Evolutionary conservation across 1,140 invertebrate genomes (phyloP).

Genomic region (Zaprionus ghesquierei): DNA sequence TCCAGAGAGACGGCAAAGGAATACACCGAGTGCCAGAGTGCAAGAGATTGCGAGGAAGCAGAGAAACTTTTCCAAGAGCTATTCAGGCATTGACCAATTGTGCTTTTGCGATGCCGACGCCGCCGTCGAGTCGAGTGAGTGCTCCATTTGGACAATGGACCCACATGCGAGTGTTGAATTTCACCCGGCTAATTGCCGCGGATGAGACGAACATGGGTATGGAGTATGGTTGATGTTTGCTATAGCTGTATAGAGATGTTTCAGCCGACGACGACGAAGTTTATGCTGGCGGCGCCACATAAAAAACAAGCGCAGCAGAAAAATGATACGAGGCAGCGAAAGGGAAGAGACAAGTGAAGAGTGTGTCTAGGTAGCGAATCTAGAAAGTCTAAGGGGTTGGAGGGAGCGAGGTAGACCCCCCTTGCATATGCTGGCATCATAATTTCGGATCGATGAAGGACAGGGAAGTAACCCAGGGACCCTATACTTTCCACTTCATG

Average conservation of each 20-base stretch:
- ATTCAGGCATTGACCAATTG: conserved; percentile 59
- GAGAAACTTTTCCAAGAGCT: conserved; percentile 56
- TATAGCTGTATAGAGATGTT: conserved; percentile 28
- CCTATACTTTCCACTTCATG: no score
- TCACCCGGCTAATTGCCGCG: conserved; percentile 72
- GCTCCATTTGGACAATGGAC: conserved; percentile 70
- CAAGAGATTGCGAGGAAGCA: background rate
- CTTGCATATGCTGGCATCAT: conserved; percentile 36
- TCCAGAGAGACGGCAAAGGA: background rate
- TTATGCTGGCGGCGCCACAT: conserved; percentile 55
- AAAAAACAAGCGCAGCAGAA: conserved; percentile 17
- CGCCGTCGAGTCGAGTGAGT: background rate
- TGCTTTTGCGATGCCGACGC: conserved; percentile 35
- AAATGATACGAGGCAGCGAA: background rate
- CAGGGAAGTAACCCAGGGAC: no score
- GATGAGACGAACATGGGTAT: conserved; percentile 58
- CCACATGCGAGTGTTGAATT: conserved; percentile 74
- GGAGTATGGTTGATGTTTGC: conserved; percentile 25
- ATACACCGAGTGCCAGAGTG: background rate
- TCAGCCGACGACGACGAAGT: conserved; percentile 6
- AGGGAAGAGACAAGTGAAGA: no score
- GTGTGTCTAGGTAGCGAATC: background rate
- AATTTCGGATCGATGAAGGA: no score
- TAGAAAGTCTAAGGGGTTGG: conserved; percentile 18
- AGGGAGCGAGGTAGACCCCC: no score